phyloP scores from a whole-genome alignment of 2,113 vertebrate genomes.

The Anhinga anhinga region DNA sequence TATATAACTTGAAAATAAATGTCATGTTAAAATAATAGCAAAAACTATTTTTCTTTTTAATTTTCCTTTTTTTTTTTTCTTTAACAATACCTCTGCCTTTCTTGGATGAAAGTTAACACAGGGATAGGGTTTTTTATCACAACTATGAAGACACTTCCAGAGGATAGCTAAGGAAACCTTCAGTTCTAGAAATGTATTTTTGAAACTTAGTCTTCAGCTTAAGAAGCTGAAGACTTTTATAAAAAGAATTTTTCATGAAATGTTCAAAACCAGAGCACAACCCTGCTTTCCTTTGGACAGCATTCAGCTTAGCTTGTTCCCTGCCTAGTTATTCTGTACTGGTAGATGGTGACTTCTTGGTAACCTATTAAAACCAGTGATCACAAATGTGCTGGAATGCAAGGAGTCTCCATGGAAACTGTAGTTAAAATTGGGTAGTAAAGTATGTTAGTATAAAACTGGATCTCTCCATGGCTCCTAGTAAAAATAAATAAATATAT shows the following conservation, averaged over 20 bases:
- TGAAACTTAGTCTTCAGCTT: background rate
- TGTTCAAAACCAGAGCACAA: background rate
- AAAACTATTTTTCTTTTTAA: fast-evolving
- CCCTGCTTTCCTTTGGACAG: background rate
- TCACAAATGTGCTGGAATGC: background rate
- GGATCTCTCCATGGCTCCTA: background rate
- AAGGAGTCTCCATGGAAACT: conserved; percentile 9
- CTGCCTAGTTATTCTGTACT: background rate
- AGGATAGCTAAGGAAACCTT: background rate
- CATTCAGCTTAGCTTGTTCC: background rate
- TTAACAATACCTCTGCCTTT: background rate
- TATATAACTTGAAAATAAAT: background rate
- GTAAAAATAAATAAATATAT: background rate
- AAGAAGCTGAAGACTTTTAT: background rate
- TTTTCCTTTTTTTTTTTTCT: too few relatives aligned
- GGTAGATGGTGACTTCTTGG: background rate
- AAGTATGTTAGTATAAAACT: background rate
- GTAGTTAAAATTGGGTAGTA: background rate
- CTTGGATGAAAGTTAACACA: background rate
- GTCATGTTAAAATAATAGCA: background rate
- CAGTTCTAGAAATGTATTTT: background rate
- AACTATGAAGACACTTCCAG: background rate
- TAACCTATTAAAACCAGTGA: background rate
- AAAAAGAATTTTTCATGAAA: background rate
- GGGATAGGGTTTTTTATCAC: too few relatives aligned